A percentile compares a stretch with the other conserved stretches of the same genome.
Evolutionary conservation across 2,888 invertebrate genomes (phyloP).

Genomic region (Hipparchia semele): DNA sequence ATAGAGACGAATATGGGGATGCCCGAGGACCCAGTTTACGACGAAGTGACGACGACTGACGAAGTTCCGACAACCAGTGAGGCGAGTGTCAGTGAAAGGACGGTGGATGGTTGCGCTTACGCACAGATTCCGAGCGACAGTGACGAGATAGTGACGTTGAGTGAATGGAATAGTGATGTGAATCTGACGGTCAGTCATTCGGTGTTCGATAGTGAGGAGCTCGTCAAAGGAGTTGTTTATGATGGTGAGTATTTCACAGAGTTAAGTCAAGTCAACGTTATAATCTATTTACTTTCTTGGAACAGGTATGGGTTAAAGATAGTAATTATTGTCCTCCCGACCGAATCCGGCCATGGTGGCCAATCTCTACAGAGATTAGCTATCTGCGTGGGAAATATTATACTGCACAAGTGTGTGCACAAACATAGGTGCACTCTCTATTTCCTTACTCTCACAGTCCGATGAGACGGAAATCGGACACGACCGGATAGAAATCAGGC

Average conservation of each 20-base stretch:
- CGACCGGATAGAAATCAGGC: no score
- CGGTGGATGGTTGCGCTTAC: constrained; percentile 69
- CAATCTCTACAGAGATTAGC: no score
- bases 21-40: constrained; percentile 52
- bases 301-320: no score
- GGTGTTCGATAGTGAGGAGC: constrained; percentile 76
- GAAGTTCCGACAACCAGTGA: constrained; percentile 54
- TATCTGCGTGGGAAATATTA: no score
- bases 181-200: constrained; percentile 78
- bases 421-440: no score
- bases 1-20: constrained; percentile 42
- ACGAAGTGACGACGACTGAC: constrained; percentile 58
- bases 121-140: constrained; percentile 73
- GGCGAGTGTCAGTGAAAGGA: constrained; percentile 50
- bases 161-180: constrained; percentile 70
- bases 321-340: no score
- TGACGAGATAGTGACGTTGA: constrained; percentile 68
- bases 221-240: constrained; percentile 81
- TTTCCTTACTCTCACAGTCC: no score
- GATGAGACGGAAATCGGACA: no score
- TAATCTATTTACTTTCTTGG: no score
- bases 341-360: no score
- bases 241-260: constrained; percentile 72
- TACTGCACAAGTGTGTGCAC: no score
- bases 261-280: background rate